Evolutionary conservation across 2,888 invertebrate species (phyloP).

Genomic region (Cheilosia pagana): DNA sequence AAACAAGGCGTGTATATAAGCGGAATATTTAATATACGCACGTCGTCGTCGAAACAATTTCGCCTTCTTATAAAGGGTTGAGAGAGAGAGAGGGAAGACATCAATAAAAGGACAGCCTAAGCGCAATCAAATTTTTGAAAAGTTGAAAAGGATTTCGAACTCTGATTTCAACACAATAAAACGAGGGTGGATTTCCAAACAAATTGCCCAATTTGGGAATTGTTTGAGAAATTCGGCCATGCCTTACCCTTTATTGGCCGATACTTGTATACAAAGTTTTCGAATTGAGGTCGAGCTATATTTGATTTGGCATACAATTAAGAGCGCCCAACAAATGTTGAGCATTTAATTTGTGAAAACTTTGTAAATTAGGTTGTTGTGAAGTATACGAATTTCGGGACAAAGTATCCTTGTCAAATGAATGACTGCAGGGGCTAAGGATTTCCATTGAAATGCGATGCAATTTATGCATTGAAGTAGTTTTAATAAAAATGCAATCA

Average conservation of each 20-base stretch:
- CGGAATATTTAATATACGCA: conserved; percentile 41
- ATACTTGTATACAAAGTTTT: conserved; percentile 2
- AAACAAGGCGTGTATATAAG: conserved; percentile 35
- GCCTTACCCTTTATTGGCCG: conserved; percentile 12
- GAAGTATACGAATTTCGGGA: not conserved
- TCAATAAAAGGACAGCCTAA: not conserved
- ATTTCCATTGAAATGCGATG: not conserved
- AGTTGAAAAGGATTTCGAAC: conserved; percentile 19
- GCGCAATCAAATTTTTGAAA: not conserved
- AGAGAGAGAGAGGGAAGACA: not conserved
- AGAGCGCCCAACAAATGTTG: not conserved
- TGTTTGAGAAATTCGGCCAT: conserved; percentile 23
- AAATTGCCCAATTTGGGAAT: conserved; percentile 40
- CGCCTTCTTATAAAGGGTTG: not conserved
- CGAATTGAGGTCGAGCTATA: not conserved
- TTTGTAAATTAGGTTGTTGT: not conserved
- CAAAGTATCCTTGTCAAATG: not conserved
- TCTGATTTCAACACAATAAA: conserved; percentile 20
- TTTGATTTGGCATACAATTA: conserved; percentile 22
- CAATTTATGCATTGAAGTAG: too few species aligned
- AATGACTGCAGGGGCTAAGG: too few species aligned
- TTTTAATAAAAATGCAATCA: too few species aligned
- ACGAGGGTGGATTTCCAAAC: conserved; percentile 7
- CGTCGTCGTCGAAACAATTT: not conserved
- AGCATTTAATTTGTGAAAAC: conserved; percentile 1